phyloP scores from a whole-genome alignment of 2,888 invertebrate species.

The Ecdyonurus torrentis region DNA sequence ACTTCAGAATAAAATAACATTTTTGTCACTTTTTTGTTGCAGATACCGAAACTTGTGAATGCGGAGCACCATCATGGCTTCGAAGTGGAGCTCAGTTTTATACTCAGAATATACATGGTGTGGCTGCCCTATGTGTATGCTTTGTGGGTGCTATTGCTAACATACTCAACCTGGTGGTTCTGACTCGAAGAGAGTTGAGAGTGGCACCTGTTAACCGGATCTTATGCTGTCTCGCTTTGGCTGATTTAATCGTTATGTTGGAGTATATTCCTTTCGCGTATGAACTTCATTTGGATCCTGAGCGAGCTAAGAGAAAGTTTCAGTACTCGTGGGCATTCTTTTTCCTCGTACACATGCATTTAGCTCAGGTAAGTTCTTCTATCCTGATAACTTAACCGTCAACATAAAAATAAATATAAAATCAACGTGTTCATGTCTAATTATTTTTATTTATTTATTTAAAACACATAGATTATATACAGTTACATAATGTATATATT shows the following conservation, averaged over 20 bases:
- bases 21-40: too few species aligned
- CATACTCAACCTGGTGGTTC: slow-evolving; percentile 67
- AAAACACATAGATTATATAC: too few species aligned
- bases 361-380: slow-evolving; percentile 42
- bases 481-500: too few species aligned
- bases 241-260: slow-evolving; percentile 79
- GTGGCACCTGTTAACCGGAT: slow-evolving; percentile 74
- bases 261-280: slow-evolving; percentile 64
- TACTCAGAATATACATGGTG: slow-evolving; percentile 57
- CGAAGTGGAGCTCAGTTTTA: neutral
- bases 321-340: slow-evolving; percentile 57
- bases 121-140: slow-evolving; percentile 67
- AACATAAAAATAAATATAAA: too few species aligned
- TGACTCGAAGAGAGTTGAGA: slow-evolving; percentile 65
- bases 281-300: slow-evolving; percentile 38
- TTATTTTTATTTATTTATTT: too few species aligned
- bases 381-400: too few species aligned
- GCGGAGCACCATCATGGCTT: neutral
- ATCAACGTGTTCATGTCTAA: too few species aligned
- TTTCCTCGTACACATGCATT: slow-evolving; percentile 63
- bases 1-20: too few species aligned
- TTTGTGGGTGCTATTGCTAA: slow-evolving; percentile 76
- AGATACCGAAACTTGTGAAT: neutral
- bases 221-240: slow-evolving; percentile 67
- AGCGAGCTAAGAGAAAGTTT: slow-evolving; percentile 34